Base-by-base conservation (phyloP, 2,113 vertebrate genomes). In the Osmerus mordax region DNA sequence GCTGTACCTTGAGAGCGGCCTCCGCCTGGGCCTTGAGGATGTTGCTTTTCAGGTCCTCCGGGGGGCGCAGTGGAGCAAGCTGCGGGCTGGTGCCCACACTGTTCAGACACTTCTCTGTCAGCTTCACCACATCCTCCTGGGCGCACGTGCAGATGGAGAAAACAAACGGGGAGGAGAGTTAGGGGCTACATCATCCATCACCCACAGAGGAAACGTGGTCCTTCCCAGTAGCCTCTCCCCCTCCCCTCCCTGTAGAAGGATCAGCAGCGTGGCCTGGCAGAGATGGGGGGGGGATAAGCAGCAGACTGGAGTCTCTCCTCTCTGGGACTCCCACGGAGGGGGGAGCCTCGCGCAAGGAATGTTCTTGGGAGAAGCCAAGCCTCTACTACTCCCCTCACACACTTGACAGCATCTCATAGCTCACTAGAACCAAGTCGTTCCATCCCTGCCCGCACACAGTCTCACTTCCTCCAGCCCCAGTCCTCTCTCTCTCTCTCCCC, bases 11-110 rank as follows among this genome's bases (percentile, higher is more conserved):
- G 62, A 94, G 82, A 0, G 89, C 90, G 59, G 94, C 94, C 83
- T 97, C 95, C 0, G 84, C 93, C 76, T 96, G 95, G 52, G 95
- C 95, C 81, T 98, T 98, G 64, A 98, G 87, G 88, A 98, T 95
- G 87, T 97, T 98, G 83, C 97, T 98, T 85, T 99, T 98, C 75
- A 95, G 90, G 78, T 96, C 94, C 65, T 92, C 91, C 60, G 94
- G 91, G 71, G 89, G 78, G 81, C 89, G 91, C 3, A 87, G 54
- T 0, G 91, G 85, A 77, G 89, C 81, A 63, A 81, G 0, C 0
- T 79, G 54, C 1, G 95, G 92, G 81, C 90, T 96, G 58, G 92
- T 91, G 12, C 93, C 87, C 8, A 91, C 78, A 56, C 93, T 96
- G 91, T 91, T 96, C 79, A 98, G 94, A 82, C 89, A 93, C 84